A percentile compares a stretch with the other conserved stretches of the same genome.
phyloP scores from a whole-genome alignment of 64 coral and sea anemone species.

The Porites lutea region DNA sequence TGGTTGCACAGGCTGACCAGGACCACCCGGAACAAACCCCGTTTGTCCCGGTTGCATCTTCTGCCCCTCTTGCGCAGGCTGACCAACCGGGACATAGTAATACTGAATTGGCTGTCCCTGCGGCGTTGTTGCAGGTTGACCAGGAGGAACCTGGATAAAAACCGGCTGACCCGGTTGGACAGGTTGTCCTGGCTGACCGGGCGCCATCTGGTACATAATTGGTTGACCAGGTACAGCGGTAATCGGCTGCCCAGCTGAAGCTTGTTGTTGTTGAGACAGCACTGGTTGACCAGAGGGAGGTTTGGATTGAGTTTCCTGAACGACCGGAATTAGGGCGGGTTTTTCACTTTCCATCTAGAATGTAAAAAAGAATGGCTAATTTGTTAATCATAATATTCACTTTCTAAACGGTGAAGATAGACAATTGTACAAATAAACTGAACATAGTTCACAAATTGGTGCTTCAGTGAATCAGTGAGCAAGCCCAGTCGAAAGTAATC shows the following conservation, averaged over 20 bases:
- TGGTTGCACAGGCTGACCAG: not conserved
- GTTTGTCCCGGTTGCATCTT: not conserved
- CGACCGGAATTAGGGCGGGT: constrained; percentile 9
- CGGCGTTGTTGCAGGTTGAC: constrained; percentile 7
- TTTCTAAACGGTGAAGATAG: too few species aligned
- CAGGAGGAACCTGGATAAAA: constrained; percentile 7
- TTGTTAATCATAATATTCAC: not conserved
- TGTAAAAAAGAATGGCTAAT: not conserved
- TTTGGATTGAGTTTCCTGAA: not conserved
- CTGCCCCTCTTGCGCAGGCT: not conserved
- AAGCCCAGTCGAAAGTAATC: too few species aligned
- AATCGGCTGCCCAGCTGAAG: not conserved
- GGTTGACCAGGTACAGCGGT: not conserved
- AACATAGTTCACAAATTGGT: too few species aligned
- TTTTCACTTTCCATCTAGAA: constrained; percentile 36
- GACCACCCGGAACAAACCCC: not conserved
- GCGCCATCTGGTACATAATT: constrained; percentile 38
- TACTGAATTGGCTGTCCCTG: constrained; percentile 41
- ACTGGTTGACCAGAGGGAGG: not conserved
- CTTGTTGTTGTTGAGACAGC: not conserved
- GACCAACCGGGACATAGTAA: constrained; percentile 2
- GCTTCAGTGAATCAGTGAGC: too few species aligned
- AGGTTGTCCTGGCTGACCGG: not conserved
- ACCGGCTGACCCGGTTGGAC: not conserved
- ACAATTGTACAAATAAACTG: too few species aligned